phyloP scores from a whole-genome alignment of 2,113 vertebrate genomes.

The Catharus fuscescens region DNA sequence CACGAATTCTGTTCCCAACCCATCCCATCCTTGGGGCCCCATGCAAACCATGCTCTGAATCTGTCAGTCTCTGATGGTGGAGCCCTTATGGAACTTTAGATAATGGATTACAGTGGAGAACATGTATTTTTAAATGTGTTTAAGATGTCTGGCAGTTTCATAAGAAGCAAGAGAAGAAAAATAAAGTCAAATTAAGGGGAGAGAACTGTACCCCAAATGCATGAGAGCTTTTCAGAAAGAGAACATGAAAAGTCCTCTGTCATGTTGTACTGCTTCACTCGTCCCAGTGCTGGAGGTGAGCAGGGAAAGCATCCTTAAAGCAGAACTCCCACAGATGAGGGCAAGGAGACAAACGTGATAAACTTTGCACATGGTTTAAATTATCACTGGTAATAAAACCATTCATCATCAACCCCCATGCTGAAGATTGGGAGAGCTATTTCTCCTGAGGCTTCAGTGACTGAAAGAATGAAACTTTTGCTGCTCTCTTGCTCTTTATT shows the following conservation, averaged over 20 bases:
- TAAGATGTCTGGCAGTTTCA: constrained; percentile 37
- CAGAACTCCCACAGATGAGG: neutral
- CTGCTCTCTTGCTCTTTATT: neutral
- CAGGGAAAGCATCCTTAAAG: neutral
- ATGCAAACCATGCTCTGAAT: neutral
- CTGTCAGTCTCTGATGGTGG: neutral
- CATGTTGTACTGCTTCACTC: neutral
- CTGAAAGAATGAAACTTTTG: constrained; percentile 28
- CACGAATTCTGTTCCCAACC: neutral
- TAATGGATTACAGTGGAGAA: constrained; percentile 44
- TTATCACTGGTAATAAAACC: constrained; percentile 19
- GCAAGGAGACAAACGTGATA: neutral
- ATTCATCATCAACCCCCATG: constrained; percentile 25
- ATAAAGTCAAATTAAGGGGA: neutral
- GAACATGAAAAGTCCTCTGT: neutral
- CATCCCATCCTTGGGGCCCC: neutral
- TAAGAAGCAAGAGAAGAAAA: neutral
- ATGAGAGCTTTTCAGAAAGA: neutral
- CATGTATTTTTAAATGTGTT: constrained; percentile 38
- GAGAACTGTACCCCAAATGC: neutral
- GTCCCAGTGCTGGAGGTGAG: neutral
- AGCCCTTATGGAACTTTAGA: constrained; percentile 7
- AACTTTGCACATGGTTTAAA: constrained; percentile 4
- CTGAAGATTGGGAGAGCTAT: neutral
- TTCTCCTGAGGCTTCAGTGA: neutral